phyloP scores from a whole-genome alignment of 2,888 invertebrate genomes.

The Scaptomyza tumidula region DNA sequence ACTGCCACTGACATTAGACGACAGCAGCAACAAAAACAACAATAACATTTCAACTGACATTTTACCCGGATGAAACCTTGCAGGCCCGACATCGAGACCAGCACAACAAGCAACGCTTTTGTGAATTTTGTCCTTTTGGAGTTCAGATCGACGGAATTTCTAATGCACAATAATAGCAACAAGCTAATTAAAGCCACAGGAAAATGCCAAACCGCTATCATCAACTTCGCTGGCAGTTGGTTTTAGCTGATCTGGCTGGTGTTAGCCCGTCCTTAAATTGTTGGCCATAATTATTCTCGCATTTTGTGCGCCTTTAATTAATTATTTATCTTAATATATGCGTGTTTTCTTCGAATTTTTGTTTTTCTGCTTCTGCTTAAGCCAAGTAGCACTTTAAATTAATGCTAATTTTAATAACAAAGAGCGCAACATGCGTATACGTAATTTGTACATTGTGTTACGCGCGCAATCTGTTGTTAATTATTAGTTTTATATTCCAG shows the following conservation, averaged over 20 bases:
- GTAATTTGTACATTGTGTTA: constrained; percentile 28
- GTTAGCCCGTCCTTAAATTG: constrained; percentile 12
- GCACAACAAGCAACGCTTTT: constrained; percentile 53
- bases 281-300: constrained; percentile 51
- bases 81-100: constrained; percentile 22
- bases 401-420: constrained; percentile 62
- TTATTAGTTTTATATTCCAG: constrained; percentile 21
- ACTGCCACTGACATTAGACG: constrained; percentile 9
- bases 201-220: no score
- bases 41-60: constrained; percentile 47
- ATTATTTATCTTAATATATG: constrained; percentile 56
- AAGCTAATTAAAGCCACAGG: constrained; percentile 8
- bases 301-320: constrained; percentile 60
- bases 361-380: background rate
- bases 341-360: constrained; percentile 18
- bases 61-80: constrained; percentile 45
- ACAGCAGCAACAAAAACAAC: constrained; percentile 1
- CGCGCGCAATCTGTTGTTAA: constrained; percentile 45
- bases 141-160: constrained; percentile 48
- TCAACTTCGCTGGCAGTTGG: constrained; percentile 10
- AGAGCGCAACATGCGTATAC: constrained; percentile 45
- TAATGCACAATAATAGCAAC: constrained; percentile 28
- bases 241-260: no score
- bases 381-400: constrained; percentile 66
- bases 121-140: constrained; percentile 58